Evolutionary conservation across 2,888 invertebrate genomes (phyloP), one percentile per base, ranked within the genome.

Genomic region (Dryocosmus kuriphilus): DNA sequence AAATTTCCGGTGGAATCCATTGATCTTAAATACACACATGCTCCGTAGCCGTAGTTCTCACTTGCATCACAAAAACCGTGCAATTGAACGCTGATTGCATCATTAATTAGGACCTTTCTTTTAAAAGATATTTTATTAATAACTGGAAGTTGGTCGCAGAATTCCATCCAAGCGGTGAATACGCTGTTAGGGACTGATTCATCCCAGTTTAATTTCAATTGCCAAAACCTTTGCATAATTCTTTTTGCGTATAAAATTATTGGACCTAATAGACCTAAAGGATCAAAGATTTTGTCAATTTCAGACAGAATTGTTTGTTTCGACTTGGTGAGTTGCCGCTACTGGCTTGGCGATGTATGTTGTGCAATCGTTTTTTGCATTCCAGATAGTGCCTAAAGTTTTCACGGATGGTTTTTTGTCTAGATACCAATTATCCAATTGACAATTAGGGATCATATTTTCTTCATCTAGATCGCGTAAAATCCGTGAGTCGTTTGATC

Each of bases 11-110:
- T 24, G 6, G 24, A 24, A 27, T 27, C 27, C 14, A 24, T 30
- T 24, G 60, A 27, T 27, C 60, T 24, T 11, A 81, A 8, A 41
- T 75, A 78, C 1, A 78, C 6, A 22, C 77, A 78, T 4, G 83
- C 84, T 22, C 82, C 82, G 57, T 82, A 82, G 0, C 78, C 78
- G n/a, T n/a, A n/a, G 22, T 4, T 30, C 55, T 80, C 74, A 55
- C 84, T 80, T 3, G 83, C 80, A 62, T 83, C 80, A 22, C 80
- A 76, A 24, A 81, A 83, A 11, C 82, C 83, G 27, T 83, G 82
- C 14, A 84, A 9, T 67, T 82, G 60, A 1, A 84, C 76, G 2
- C 63, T 38, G 6, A 62, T 55, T 2, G 78, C 67, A 14, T 67
- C 27, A 14, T 57, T 14, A 4, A 67, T 24, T 5, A 67, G 19